Conservation (phyloP, 35 echinoderm and acorn worm species). For the Patiria miniata region DNA sequence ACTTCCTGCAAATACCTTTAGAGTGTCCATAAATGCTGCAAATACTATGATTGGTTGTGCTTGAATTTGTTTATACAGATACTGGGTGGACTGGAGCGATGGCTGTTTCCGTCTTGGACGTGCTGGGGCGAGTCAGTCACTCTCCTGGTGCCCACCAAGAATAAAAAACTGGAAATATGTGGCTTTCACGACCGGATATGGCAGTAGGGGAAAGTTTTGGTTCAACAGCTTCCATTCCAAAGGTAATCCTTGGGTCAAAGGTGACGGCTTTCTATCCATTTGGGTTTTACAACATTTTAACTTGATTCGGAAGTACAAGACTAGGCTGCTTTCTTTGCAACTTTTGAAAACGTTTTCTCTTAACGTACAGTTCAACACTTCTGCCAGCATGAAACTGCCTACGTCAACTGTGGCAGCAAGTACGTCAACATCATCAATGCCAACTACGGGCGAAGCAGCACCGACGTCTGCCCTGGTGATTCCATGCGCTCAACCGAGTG, state of each 20-base stretch:
- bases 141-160: neutral
- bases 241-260: neutral
- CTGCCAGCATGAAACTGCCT: neutral
- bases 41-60: too few species aligned
- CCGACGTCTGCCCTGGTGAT: neutral
- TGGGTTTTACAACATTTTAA: too few species aligned
- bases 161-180: neutral
- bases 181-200: neutral
- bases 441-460: neutral
- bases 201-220: neutral
- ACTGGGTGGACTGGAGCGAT: neutral
- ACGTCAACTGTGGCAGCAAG: slow-evolving; percentile 4
- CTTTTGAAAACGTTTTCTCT: too few species aligned
- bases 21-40: too few species aligned
- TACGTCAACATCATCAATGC: neutral
- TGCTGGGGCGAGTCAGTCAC: neutral
- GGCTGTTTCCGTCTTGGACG: neutral
- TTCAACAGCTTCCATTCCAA: neutral
- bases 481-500: neutral
- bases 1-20: too few species aligned
- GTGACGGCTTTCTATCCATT: too few species aligned
- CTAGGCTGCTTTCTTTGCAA: too few species aligned
- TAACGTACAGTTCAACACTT: neutral
- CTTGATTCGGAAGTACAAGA: too few species aligned
- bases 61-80: neutral